These are phyloP conservation scores for Sitta carolinensis DNA, from an alignment of 2,797 vertebrate genomes.

Conservation along the genomic window DNA sequence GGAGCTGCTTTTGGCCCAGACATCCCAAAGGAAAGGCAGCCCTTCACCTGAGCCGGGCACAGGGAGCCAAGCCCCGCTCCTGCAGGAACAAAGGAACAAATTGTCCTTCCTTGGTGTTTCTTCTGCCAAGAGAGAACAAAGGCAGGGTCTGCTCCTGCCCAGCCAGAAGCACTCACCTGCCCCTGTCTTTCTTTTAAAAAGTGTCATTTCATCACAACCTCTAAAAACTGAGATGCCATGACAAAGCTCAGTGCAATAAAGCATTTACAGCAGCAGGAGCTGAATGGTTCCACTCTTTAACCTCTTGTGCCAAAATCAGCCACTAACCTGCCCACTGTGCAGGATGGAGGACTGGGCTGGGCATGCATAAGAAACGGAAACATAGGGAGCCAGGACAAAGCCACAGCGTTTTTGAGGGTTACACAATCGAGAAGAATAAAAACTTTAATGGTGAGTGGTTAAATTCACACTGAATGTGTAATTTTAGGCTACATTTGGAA, in stretches of 20 bases:
- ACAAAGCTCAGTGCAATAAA: neutral
- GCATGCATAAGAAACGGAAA: neutral
- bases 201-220: neutral
- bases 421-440: neutral
- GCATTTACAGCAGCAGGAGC: neutral
- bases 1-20: neutral
- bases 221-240: neutral
- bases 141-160: neutral
- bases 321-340: neutral
- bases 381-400: neutral
- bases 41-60: neutral
- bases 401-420: neutral
- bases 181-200: neutral
- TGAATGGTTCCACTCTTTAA: neutral
- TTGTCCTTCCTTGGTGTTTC: neutral
- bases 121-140: neutral
- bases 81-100: neutral
- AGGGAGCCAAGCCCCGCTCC: neutral
- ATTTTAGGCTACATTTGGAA: constrained; percentile 16
- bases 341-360: neutral
- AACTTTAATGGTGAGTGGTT: neutral
- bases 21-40: neutral
- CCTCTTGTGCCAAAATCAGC: neutral
- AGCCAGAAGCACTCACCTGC: neutral
- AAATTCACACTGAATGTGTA: neutral